Evolutionary conservation across 2,888 invertebrate species (phyloP), one percentile per base, ranked within the genome.

Genomic region (Acheta domesticus): DNA sequence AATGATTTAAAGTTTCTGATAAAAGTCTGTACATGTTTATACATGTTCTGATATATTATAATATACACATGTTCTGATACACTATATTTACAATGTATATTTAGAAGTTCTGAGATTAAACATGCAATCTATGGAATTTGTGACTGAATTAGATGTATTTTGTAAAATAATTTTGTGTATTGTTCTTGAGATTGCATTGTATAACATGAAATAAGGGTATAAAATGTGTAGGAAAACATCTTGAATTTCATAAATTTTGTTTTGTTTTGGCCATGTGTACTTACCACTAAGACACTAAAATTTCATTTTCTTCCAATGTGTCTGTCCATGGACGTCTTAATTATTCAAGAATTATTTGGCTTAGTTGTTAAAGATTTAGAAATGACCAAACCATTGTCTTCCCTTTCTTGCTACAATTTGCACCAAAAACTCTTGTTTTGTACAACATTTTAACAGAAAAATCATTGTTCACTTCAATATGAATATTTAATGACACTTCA

Each of bases 101-200:
- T 62, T 62, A 62, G n/a, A 62, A 62, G 16, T 14, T 36, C n/a
- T 62, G 62, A 62, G 62, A 62, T 62, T 62, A 62, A 62, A 62
- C n/a, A 62, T 62, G 62, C 62, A 62, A 62, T 62, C n/a, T n/a
- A 62, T 19, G 16, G 36, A 62, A 62, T 19, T 16, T 62, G 62
- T 62, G 62, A 62, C 62, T 62, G 62, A 62, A 62, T 62, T 62
- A 62, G 62, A 62, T 62, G 62, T 62, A 62, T 62, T 62, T 62
- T 62, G 62, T 62, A 62, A 19, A 36, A 62, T 62, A 62, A 62
- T 62, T 19, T 62, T 62, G 62, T 62, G 62, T 19, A 62, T 62
- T 14, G 16, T 62, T 19, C n/a, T 62, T 62, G 62, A 62, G 62
- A 62, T 62, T 36, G 36, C 16, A 62, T 62, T 14, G 16, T 62